A percentile compares a stretch with the other conserved stretches of the same genome.
phyloP scores from a whole-genome alignment of 2,888 invertebrate genomes.

The Drosophila pegasa region DNA sequence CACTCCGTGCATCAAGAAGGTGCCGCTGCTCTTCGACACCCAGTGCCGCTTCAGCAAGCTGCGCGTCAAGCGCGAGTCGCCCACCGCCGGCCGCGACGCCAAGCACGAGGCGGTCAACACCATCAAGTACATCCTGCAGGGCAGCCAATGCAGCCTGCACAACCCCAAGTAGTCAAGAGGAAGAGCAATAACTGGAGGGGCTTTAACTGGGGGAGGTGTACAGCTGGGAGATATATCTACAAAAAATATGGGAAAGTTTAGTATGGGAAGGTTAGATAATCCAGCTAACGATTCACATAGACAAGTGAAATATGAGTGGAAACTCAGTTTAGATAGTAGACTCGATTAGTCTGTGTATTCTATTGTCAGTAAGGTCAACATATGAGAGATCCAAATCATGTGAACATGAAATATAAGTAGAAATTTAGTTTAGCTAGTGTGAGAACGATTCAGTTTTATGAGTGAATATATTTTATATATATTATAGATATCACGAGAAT shows the following conservation, averaged over 20 bases:
- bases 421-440: not conserved
- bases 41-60: constrained; percentile 38
- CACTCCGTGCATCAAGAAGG: constrained; percentile 28
- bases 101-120: constrained; percentile 19
- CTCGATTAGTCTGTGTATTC: too few relatives aligned
- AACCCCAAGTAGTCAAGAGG: not conserved
- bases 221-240: not conserved
- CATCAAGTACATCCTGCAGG: constrained; percentile 11
- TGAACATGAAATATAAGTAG: not conserved
- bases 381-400: too few relatives aligned
- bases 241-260: too few relatives aligned
- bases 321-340: not conserved
- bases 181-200: too few relatives aligned
- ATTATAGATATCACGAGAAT: too few relatives aligned
- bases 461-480: too few relatives aligned
- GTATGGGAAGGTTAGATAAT: too few relatives aligned
- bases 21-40: constrained; percentile 50
- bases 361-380: too few relatives aligned
- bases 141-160: not conserved
- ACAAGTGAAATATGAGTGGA: not conserved
- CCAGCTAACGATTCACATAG: not conserved
- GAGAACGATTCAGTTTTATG: not conserved
- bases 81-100: constrained; percentile 37
- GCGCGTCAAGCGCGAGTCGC: constrained; percentile 33
- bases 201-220: not conserved